Percentiles rank a stretch among this genome's conserved stretches.
These are phyloP conservation scores for Nycteola revayana DNA, from an alignment of 2,888 invertebrate genomes.

Conservation along the genomic window DNA sequence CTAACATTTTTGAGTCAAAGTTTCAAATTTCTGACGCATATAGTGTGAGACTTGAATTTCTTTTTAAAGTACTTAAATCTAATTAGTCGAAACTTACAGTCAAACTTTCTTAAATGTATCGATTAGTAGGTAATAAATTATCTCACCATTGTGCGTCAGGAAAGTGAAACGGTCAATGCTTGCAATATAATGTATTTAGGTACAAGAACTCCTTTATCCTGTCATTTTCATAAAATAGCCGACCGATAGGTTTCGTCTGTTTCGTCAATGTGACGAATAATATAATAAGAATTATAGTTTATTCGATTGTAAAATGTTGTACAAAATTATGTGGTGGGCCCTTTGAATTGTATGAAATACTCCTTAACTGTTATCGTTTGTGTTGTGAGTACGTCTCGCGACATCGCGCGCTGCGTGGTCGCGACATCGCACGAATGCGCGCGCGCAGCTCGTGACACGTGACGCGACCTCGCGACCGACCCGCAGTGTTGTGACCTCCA, in stretches of 20 bases:
- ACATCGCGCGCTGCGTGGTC: constrained; percentile 15
- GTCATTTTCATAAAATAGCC: constrained; percentile 58
- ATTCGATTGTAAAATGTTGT: constrained; percentile 47
- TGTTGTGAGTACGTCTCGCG: constrained; percentile 34
- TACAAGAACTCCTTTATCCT: constrained; percentile 60
- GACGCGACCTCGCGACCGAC: constrained; percentile 22
- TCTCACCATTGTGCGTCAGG: constrained; percentile 35
- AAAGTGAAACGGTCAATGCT: constrained; percentile 48
- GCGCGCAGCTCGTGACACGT: neutral
- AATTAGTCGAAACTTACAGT: constrained; percentile 42
- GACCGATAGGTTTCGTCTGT: constrained; percentile 8
- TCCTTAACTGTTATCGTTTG: constrained; percentile 39
- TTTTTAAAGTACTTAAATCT: constrained; percentile 62
- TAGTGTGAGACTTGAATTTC: constrained; percentile 30
- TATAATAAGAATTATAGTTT: constrained; percentile 22
- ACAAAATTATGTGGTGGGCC: constrained; percentile 45
- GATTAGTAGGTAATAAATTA: constrained; percentile 23
- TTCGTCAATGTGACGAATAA: constrained; percentile 13
- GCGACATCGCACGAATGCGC: constrained; percentile 11
- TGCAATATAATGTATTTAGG: constrained; percentile 63
- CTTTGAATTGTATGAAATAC: constrained; percentile 44
- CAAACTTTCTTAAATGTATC: constrained; percentile 35
- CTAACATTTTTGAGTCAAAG: constrained; percentile 48
- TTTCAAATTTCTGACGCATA: constrained; percentile 43
- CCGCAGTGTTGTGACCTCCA: constrained; percentile 60